phyloP scores from a whole-genome alignment of 2,113 vertebrate genomes.

The Romanogobio albipinnatus region DNA sequence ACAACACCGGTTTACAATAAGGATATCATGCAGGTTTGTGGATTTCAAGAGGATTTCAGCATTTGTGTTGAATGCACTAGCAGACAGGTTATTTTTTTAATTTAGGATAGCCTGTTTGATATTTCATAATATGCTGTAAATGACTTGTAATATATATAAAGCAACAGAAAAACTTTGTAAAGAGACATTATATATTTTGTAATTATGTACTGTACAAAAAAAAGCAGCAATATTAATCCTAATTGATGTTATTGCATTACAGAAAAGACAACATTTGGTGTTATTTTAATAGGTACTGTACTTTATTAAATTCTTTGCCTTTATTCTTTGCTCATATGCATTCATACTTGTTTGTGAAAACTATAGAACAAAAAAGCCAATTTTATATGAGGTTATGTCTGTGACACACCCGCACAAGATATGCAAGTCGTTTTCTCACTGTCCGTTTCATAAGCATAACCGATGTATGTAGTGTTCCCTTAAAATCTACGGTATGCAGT shows the following conservation, averaged over 20 bases:
- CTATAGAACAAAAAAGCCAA: constrained; percentile 32
- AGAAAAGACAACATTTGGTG: constrained; percentile 72
- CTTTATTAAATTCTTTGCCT: constrained; percentile 76
- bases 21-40: constrained; percentile 70
- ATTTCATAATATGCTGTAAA: constrained; percentile 91
- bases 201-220: constrained; percentile 90
- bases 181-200: constrained; percentile 99
- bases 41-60: constrained; percentile 83
- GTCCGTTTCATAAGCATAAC: constrained; percentile 52
- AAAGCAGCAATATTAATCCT: constrained; percentile 95
- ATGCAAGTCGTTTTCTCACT: constrained; percentile 68
- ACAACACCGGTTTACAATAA: constrained; percentile 74
- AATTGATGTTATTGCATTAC: constrained; percentile 80
- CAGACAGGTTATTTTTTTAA: constrained; percentile 90
- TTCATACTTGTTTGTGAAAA: constrained; percentile 68
- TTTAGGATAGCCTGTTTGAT: constrained; percentile 88
- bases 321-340: constrained; percentile 74
- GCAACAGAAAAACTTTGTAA: constrained; percentile 87
- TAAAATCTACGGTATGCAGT: constrained; percentile 37
- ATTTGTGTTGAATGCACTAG: constrained; percentile 87
- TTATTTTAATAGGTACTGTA: constrained; percentile 82
- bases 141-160: constrained; percentile 89
- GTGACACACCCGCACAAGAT: constrained; percentile 77
- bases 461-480: neutral
- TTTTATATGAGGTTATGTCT: constrained; percentile 67